Percentiles rank a stretch among this genome's conserved stretches.
phyloP scores from a whole-genome alignment of 2,888 invertebrate species.

The Rhogogaster chlorosoma region DNA sequence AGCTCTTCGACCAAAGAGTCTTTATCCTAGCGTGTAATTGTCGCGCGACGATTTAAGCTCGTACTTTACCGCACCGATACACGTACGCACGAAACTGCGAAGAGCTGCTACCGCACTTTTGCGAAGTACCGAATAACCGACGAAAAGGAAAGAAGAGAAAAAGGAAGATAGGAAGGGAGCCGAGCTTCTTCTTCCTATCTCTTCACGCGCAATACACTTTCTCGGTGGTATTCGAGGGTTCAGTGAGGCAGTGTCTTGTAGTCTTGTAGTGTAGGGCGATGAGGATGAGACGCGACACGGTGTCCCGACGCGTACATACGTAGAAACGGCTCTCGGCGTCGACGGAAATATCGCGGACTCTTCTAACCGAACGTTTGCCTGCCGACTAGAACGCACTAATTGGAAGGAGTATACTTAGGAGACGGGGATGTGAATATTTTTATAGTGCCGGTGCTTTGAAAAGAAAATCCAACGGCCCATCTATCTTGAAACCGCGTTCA shows the following conservation, averaged over 20 bases:
- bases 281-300: constrained; percentile 26
- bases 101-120: neutral
- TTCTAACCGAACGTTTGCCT: constrained; percentile 69
- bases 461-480: constrained; percentile 58
- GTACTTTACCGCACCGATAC: constrained; percentile 1
- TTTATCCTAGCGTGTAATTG: constrained; percentile 45
- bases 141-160: neutral
- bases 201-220: constrained; percentile 27
- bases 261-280: constrained; percentile 5
- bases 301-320: constrained; percentile 47
- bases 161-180: neutral
- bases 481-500: constrained; percentile 64
- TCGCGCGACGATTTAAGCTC: constrained; percentile 23
- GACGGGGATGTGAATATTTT: constrained; percentile 72
- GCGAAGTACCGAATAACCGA: constrained; percentile 20
- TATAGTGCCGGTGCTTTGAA: constrained; percentile 66
- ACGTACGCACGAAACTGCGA: neutral
- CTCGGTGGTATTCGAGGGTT: constrained; percentile 12
- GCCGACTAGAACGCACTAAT: constrained; percentile 74
- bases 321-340: constrained; percentile 66
- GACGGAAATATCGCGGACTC: constrained; percentile 77
- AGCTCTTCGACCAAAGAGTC: constrained; percentile 25
- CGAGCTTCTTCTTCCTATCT: neutral
- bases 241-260: neutral
- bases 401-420: constrained; percentile 71